phyloP scores from a whole-genome alignment of 2,797 vertebrate species.

The Rhinichthys osculus region DNA sequence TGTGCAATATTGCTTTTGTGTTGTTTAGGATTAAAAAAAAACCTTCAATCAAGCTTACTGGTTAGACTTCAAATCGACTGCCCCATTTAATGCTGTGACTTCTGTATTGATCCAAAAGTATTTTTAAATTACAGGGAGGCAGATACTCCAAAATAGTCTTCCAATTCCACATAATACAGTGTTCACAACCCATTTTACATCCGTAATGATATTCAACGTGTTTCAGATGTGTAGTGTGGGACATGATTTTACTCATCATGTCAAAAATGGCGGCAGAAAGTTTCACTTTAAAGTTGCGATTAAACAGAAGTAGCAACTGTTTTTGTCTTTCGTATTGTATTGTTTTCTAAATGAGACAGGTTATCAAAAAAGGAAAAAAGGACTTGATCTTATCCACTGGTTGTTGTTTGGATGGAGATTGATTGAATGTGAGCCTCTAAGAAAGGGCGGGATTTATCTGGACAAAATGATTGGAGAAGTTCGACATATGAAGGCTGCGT shows the following conservation, averaged over 20 bases:
- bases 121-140: not conserved
- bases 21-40: constrained; percentile 25
- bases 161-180: not conserved
- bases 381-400: not conserved
- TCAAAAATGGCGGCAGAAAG: not conserved
- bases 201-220: not conserved
- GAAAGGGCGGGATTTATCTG: no score
- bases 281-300: no score
- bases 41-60: not conserved
- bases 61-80: constrained; percentile 13
- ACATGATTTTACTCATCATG: no score
- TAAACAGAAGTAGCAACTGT: no score
- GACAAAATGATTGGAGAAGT: not conserved
- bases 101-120: not conserved
- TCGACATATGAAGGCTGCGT: no score
- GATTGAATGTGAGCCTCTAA: not conserved
- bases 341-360: not conserved
- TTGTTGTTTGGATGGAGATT: not conserved
- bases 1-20: constrained; percentile 28
- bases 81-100: not conserved
- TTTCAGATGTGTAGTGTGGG: not conserved
- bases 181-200: not conserved
- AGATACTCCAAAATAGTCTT: not conserved
- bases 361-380: not conserved
- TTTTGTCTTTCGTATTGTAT: no score